A percentile compares a stretch with the other conserved stretches of the same genome.
Evolutionary conservation across 2,888 invertebrate species (phyloP).

Genomic region (Tenthredo scrophulariae): DNA sequence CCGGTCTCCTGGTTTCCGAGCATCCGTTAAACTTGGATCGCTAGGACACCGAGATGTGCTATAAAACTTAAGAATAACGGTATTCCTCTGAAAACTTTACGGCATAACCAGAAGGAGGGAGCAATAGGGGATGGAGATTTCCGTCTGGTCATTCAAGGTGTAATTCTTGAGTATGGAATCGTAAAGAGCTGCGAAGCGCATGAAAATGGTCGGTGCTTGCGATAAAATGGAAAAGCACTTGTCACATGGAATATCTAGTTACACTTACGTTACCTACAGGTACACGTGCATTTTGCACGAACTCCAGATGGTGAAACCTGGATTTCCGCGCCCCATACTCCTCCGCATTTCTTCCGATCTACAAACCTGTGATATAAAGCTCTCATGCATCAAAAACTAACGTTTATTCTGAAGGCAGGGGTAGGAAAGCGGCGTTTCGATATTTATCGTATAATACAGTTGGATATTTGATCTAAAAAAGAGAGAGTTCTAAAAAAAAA

Average conservation of each 20-base stretch:
- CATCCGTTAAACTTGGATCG: not conserved
- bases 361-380: slow-evolving; percentile 1
- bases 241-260: slow-evolving; percentile 40
- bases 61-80: slow-evolving; percentile 17
- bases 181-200: slow-evolving; percentile 32
- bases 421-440: not conserved
- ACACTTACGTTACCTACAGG: not conserved
- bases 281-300: slow-evolving; percentile 6
- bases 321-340: not conserved
- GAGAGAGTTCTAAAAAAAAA: not conserved
- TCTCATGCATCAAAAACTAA: slow-evolving; percentile 7
- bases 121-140: not conserved
- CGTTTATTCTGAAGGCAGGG: not conserved
- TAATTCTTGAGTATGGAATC: slow-evolving; percentile 15
- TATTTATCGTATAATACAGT: not conserved
- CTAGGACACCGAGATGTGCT: not conserved
- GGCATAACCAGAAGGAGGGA: not conserved
- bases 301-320: slow-evolving; percentile 12
- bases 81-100: slow-evolving; percentile 2
- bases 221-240: slow-evolving; percentile 47
- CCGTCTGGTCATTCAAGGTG: slow-evolving; percentile 5
- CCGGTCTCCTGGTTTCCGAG: not conserved
- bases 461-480: not conserved
- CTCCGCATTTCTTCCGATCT: not conserved
- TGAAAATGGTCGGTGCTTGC: slow-evolving; percentile 1